Evolutionary conservation across 37 sponge, comb jelly and placozoan species (phyloP).

Genomic region (Cliona cf. orientalis): DNA sequence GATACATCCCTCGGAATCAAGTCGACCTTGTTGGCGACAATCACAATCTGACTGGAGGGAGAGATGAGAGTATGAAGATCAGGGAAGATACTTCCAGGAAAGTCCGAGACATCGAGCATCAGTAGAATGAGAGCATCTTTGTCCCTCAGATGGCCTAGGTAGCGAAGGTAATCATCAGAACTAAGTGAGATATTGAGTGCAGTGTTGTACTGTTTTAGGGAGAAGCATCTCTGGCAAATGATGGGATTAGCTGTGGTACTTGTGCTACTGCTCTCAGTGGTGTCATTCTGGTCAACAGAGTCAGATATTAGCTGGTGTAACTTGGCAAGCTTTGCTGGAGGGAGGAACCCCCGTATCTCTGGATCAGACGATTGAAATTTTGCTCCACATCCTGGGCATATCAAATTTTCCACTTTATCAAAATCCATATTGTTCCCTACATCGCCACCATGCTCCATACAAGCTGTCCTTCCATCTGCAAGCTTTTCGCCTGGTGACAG

Average conservation of each 20-base stretch:
- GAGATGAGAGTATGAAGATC: conserved; percentile 43
- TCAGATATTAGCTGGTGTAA: not conserved
- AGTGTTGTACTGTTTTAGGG: conserved; percentile 79
- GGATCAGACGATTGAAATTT: conserved; percentile 46
- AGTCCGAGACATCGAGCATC: conserved; percentile 83
- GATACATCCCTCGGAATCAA: conserved; percentile 34
- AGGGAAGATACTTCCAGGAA: conserved; percentile 81
- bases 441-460: too few species aligned
- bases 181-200: conserved; percentile 63
- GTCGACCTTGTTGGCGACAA: conserved; percentile 88
- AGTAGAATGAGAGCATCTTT: conserved; percentile 72
- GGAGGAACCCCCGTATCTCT: conserved; percentile 46
- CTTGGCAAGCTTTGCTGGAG: conserved; percentile 13
- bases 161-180: conserved; percentile 64
- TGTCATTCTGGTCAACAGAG: not conserved
- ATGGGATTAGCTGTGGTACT: not conserved
- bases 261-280: not conserved
- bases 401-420: conserved; percentile 10
- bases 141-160: conserved; percentile 43
- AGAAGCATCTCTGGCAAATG: conserved; percentile 81
- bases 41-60: conserved; percentile 33
- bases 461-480: too few species aligned
- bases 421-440: too few species aligned
- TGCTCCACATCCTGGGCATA: conserved; percentile 80
- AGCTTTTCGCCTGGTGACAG: too few species aligned